Percentiles rank a stretch among this genome's conserved stretches.
Conservation (phyloP, 2,888 invertebrate species). For the Synergus laeviventris region DNA sequence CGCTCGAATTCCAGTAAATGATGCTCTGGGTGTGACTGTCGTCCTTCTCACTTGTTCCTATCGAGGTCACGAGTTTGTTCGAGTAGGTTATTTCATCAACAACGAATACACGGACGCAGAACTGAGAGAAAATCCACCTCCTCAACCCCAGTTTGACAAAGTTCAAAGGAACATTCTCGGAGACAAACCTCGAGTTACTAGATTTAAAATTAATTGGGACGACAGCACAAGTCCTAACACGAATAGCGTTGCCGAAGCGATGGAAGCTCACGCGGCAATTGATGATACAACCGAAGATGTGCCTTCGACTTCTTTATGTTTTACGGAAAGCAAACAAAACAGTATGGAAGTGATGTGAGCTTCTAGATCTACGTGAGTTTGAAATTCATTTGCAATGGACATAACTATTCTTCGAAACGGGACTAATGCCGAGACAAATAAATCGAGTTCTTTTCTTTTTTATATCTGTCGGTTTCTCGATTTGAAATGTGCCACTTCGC, state of each 20-base stretch:
- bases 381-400: slow-evolving; percentile 21
- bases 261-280: slow-evolving; percentile 66
- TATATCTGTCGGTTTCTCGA: background rate
- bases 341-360: slow-evolving; percentile 75
- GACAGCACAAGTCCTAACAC: slow-evolving; percentile 77
- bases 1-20: slow-evolving; percentile 94
- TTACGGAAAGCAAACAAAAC: slow-evolving; percentile 73
- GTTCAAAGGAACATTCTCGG: slow-evolving; percentile 80
- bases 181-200: slow-evolving; percentile 91
- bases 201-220: slow-evolving; percentile 99
- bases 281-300: slow-evolving; percentile 70
- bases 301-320: slow-evolving; percentile 69
- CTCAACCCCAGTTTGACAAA: slow-evolving; percentile 95
- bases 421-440: background rate
- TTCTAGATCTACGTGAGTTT: background rate
- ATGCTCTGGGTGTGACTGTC: slow-evolving; percentile 98
- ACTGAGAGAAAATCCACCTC: slow-evolving; percentile 94
- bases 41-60: slow-evolving; percentile 97
- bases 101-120: slow-evolving; percentile 97
- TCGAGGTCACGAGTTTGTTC: slow-evolving; percentile 92
- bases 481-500: background rate
- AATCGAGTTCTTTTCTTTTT: background rate
- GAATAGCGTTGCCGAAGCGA: slow-evolving; percentile 66
- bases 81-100: slow-evolving; percentile 99
- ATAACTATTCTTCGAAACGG: background rate